Conservation (phyloP, 2,888 invertebrate species). For the Zygogramma bicolorata region DNA sequence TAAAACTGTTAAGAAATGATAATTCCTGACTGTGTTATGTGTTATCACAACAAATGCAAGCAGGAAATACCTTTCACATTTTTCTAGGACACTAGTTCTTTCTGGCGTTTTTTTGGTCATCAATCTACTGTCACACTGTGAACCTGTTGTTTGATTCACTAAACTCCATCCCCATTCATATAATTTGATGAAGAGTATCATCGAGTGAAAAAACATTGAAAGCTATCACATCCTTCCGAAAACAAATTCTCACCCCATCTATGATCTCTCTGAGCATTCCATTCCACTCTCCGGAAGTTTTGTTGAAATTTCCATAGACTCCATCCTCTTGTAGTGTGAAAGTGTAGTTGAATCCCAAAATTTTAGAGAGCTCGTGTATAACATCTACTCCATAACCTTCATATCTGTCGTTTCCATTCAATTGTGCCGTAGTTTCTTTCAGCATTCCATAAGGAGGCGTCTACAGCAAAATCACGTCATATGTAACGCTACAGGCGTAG, state of each 20-base stretch:
- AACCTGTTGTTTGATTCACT: too few species aligned
- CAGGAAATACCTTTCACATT: too few species aligned
- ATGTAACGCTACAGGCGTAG: too few species aligned
- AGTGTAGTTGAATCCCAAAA: slow-evolving; percentile 85
- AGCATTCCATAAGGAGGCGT: slow-evolving; percentile 91
- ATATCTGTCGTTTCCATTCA: slow-evolving; percentile 84
- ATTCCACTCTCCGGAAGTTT: slow-evolving; percentile 75
- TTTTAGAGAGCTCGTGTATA: slow-evolving; percentile 81
- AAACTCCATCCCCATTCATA: too few species aligned
- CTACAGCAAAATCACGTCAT: too few species aligned
- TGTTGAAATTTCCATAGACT: slow-evolving; percentile 78
- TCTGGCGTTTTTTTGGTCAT: too few species aligned
- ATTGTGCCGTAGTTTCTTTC: slow-evolving; percentile 74
- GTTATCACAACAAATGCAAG: too few species aligned
- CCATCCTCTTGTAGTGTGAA: slow-evolving; percentile 83
- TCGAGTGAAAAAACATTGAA: neutral
- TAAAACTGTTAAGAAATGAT: too few species aligned
- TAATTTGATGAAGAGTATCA: neutral
- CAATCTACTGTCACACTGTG: too few species aligned
- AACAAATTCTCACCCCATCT: slow-evolving; percentile 70
- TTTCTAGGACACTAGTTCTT: too few species aligned
- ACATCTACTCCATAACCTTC: slow-evolving; percentile 93
- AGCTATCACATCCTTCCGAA: neutral
- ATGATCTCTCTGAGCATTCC: slow-evolving; percentile 83
- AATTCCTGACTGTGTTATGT: too few species aligned